Percentiles rank a stretch among this genome's conserved stretches.
Evolutionary conservation across 2,888 invertebrate species (phyloP).

Genomic region (Platycheirus rosarum): DNA sequence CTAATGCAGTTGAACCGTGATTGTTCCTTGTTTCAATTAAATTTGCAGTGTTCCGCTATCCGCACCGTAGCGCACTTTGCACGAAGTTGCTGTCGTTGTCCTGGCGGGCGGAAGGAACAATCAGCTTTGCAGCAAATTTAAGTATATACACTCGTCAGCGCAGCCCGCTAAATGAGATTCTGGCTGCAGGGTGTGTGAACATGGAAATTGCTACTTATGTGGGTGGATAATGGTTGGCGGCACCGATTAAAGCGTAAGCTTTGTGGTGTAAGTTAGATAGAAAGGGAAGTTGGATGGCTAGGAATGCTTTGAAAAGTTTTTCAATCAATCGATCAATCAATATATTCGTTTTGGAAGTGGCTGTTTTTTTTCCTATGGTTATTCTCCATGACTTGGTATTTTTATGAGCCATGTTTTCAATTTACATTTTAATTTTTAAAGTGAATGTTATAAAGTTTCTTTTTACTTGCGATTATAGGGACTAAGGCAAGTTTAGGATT

Average conservation of each 20-base stretch:
- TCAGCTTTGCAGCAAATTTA: conserved; percentile 54
- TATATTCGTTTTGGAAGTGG: neutral
- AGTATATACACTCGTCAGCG: conserved; percentile 37
- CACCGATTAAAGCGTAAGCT: conserved; percentile 62
- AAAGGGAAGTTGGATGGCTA: neutral
- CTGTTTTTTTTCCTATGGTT: too few relatives aligned
- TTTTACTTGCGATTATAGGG: too few relatives aligned
- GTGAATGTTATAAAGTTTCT: too few relatives aligned
- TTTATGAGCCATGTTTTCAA: too few relatives aligned
- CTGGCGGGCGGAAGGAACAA: conserved; percentile 47
- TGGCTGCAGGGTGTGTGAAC: conserved; percentile 81
- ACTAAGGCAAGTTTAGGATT: too few relatives aligned
- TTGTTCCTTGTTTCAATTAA: conserved; percentile 75
- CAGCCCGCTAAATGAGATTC: conserved; percentile 78
- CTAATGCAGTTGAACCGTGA: conserved; percentile 74
- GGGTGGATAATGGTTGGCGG: conserved; percentile 66
- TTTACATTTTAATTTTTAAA: too few relatives aligned
- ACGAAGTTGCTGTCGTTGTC: neutral
- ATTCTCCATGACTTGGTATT: too few relatives aligned
- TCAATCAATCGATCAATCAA: conserved; percentile 17
- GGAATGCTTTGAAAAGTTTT: conserved; percentile 6
- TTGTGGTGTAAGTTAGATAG: conserved; percentile 7
- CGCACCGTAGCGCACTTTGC: conserved; percentile 7
- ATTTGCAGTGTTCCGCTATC: conserved; percentile 60
- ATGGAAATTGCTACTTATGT: conserved; percentile 75